These are phyloP conservation scores for Psittacula echo DNA, from an alignment of 2,797 vertebrate species.

Conservation along the genomic window DNA sequence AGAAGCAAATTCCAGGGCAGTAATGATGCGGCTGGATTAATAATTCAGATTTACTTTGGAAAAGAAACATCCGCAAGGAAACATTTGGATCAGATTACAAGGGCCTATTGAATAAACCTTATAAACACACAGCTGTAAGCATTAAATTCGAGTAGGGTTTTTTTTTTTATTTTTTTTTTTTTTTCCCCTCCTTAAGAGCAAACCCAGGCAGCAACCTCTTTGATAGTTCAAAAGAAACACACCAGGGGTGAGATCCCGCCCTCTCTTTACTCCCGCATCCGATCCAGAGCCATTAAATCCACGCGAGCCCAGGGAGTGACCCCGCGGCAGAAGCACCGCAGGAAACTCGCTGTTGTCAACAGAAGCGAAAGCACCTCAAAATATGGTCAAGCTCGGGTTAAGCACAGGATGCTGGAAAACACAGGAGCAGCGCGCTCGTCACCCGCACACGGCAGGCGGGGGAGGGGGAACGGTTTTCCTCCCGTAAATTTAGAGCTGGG, in stretches of 20 bases:
- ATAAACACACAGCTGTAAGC: constrained; percentile 81
- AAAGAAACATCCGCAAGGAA: constrained; percentile 84
- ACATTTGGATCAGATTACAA: constrained; percentile 83
- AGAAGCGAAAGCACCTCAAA: constrained; percentile 36
- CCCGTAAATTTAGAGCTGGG: constrained; percentile 6
- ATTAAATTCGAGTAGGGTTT: constrained; percentile 77
- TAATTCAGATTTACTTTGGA: constrained; percentile 85
- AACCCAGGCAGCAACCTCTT: constrained; percentile 70
- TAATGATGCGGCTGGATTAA: constrained; percentile 84
- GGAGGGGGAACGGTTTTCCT: neutral
- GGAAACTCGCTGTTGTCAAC: constrained; percentile 38
- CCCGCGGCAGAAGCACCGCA: constrained; percentile 16
- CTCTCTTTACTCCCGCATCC: constrained; percentile 50
- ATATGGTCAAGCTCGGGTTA: constrained; percentile 17
- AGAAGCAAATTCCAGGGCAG: constrained; percentile 79
- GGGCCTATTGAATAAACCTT: constrained; percentile 79
- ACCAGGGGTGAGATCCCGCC: constrained; percentile 56
- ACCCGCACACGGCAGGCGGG: constrained; percentile 7
- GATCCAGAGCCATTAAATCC: constrained; percentile 57
- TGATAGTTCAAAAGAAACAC: constrained; percentile 73
- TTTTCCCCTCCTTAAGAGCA: constrained; percentile 47
- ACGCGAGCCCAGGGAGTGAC: constrained; percentile 35
- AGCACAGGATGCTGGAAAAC: constrained; percentile 36
- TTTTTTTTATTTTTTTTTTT: neutral
- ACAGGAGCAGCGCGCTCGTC: constrained; percentile 23